phyloP scores from a whole-genome alignment of 2,113 vertebrate genomes.

The Egretta garzetta region DNA sequence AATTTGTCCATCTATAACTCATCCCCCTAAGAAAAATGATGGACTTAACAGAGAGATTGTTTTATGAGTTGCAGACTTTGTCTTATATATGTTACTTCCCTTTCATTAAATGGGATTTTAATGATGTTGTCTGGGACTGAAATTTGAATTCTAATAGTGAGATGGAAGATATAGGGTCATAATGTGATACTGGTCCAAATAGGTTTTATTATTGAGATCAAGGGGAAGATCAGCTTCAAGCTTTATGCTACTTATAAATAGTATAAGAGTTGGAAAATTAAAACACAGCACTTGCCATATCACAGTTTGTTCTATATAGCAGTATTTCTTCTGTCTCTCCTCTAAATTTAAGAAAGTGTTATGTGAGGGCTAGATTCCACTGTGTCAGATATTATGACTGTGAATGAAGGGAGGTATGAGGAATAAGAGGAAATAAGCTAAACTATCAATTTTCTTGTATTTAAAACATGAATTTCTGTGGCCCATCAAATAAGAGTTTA shows the following conservation, averaged over 20 bases:
- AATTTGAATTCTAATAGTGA: neutral
- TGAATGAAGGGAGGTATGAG: neutral
- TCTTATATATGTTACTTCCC: neutral
- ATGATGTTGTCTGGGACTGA: neutral
- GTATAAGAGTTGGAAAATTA: neutral
- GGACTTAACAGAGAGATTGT: neutral
- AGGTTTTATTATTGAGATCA: neutral
- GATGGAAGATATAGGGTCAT: neutral
- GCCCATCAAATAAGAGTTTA: neutral
- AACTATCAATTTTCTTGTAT: accelerated
- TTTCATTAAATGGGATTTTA: neutral
- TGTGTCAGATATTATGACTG: neutral
- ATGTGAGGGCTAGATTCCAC: neutral
- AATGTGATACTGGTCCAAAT: neutral
- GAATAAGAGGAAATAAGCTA: neutral
- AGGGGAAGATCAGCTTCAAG: neutral
- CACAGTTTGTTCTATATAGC: neutral
- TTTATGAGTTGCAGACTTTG: neutral
- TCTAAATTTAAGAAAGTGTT: neutral
- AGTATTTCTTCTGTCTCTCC: neutral
- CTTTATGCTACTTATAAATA: neutral
- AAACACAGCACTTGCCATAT: neutral
- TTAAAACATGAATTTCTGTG: neutral
- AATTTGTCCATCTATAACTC: neutral
- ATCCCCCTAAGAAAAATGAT: neutral